Evolutionary conservation across 1,140 invertebrate genomes (phyloP).

Genomic region (Pseudomyrmex gracilis): DNA sequence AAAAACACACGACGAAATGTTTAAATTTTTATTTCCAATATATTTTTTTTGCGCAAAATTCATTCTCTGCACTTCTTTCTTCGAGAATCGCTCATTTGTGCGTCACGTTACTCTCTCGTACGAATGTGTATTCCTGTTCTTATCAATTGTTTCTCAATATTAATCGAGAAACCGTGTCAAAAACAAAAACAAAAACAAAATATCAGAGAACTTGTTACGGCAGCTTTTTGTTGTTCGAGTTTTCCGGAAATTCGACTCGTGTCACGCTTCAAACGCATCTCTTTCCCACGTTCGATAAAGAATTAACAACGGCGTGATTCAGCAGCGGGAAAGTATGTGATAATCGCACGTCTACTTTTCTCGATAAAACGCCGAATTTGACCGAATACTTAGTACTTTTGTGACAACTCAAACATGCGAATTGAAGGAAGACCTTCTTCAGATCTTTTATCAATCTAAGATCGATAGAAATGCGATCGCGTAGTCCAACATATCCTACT

Average conservation of each 20-base stretch:
- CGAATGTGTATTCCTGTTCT: constrained; percentile 17
- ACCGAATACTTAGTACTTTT: neutral
- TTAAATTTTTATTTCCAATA: constrained; percentile 54
- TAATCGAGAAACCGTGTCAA: neutral
- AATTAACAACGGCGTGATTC: neutral
- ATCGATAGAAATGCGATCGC: constrained; percentile 10
- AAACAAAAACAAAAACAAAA: neutral
- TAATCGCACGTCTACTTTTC: constrained; percentile 43
- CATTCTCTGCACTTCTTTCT: constrained; percentile 21
- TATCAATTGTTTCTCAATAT: constrained; percentile 28
- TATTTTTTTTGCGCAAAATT: constrained; percentile 38
- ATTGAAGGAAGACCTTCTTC: neutral
- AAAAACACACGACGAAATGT: constrained; percentile 52
- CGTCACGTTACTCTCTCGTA: neutral
- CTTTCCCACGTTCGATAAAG: constrained; percentile 12
- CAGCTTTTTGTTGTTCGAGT: constrained; percentile 21
- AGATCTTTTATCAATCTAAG: neutral
- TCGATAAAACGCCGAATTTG: constrained; percentile 63
- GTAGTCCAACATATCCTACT: constrained; percentile 45
- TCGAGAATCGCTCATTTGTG: constrained; percentile 2
- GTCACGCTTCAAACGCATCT: constrained; percentile 33
- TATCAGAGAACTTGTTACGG: neutral
- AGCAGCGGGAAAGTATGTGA: neutral
- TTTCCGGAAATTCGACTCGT: constrained; percentile 12
- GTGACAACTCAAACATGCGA: neutral